A percentile compares a stretch with the other conserved stretches of the same genome.
Evolutionary conservation across 2,797 vertebrate genomes (phyloP).

Genomic region (Danio tinwini): DNA sequence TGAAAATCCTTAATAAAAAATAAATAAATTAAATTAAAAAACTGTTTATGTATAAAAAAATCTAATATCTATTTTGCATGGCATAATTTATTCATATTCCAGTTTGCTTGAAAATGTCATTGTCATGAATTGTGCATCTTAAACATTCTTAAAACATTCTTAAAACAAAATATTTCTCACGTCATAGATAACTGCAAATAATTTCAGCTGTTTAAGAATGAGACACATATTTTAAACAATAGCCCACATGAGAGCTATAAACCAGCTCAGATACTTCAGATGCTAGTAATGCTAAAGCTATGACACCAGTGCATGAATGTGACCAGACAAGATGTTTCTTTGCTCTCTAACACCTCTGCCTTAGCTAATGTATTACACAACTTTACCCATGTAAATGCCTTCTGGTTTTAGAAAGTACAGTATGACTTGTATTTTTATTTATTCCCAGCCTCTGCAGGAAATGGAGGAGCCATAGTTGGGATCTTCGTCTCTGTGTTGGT

Average conservation of each 20-base stretch:
- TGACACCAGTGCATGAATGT: conserved; percentile 11
- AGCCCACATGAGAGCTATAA: background rate
- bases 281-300: background rate
- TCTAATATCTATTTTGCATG: no score
- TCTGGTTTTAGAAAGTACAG: background rate
- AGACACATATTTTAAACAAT: background rate
- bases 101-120: background rate
- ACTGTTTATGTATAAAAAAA: no score
- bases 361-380: background rate
- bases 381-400: background rate
- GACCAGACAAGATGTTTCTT: conserved; percentile 14
- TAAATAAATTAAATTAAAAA: no score
- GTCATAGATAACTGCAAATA: no score
- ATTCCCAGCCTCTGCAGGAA: conserved; percentile 62
- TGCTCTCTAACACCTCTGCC: background rate
- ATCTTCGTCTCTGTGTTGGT: conserved; percentile 75
- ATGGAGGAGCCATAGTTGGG: conserved; percentile 74
- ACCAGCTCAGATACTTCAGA: background rate
- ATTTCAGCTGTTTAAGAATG: conserved; percentile 1
- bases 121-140: background rate
- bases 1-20: no score
- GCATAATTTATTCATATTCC: no score
- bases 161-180: no score
- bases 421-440: conserved; percentile 11
- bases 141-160: background rate